Percentiles rank a stretch among this genome's conserved stretches.
These are phyloP conservation scores for Catagonus wagneri DNA, from an alignment of 2,113 vertebrate species.

Conservation along the genomic window DNA sequence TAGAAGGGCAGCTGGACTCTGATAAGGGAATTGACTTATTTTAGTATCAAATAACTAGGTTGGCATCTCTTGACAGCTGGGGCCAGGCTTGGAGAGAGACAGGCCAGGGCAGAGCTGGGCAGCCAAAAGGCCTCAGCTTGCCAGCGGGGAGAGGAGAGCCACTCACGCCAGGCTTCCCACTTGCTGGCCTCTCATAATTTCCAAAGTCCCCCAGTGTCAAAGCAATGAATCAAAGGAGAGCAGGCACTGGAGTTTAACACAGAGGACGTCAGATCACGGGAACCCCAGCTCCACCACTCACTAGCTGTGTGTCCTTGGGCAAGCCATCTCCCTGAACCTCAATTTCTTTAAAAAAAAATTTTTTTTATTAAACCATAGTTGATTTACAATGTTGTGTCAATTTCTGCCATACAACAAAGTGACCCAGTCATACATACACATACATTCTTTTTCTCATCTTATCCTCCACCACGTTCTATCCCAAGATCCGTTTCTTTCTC, in stretches of 20 bases:
- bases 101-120: neutral
- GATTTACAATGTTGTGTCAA: no score
- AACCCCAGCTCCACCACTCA: neutral
- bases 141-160: neutral
- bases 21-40: constrained; percentile 72
- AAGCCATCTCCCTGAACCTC: neutral
- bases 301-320: neutral
- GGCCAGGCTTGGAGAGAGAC: constrained; percentile 1
- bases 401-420: no score
- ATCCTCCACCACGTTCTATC: no score
- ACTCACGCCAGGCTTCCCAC: neutral
- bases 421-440: no score
- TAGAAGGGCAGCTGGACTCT: constrained; percentile 63
- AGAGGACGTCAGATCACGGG: neutral
- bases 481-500: neutral
- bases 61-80: constrained; percentile 70
- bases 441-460: no score
- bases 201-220: neutral
- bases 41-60: constrained; percentile 63
- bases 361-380: no score
- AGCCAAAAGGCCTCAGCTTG: neutral
- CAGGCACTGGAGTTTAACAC: neutral
- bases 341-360: neutral
- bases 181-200: neutral
- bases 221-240: neutral